Evolutionary conservation across 2,113 vertebrate species (phyloP), one percentile per base, ranked within the genome.

Genomic region (Dasyurus viverrinus): DNA sequence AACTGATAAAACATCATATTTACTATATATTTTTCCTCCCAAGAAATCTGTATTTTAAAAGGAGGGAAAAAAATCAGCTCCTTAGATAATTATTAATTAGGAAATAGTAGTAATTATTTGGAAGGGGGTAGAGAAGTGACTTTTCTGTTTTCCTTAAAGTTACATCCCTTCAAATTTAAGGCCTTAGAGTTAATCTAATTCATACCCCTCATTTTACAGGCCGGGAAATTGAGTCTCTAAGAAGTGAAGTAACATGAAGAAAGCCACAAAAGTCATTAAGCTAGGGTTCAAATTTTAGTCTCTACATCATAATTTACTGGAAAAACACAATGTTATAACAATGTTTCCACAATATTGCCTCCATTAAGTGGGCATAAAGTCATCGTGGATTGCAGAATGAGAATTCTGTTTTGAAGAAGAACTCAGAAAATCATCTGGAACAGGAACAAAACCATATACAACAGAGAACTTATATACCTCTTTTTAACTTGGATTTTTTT

Each of bases 401-500:
- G 36, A 84, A 84, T n/a, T 42, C 68, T 84, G 6, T 42, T 84
- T 4, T 30, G 5, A 42, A 84, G n/a, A 30, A 12, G 68, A 76
- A 76, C 30, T n/a, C 30, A n/a, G 60, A 46, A 92, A 53, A 91
- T 7, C 9, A 8, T 36, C 30, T 53, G 90, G 22, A 16, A 93
- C 26, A 89, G 55, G 90, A 6, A 84, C 0, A 89, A 93, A 96
- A 12, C 11, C 3, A 92, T 36, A 10, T n/a, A 52, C 68, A 60
- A 48, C 54, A 0, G 42, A 11, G n/a, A 93, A 42, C 46, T 91
- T 94, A 48, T 53, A 48, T 90, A 53, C 68, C 48, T 90, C 89
- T 91, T 47, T 42, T 84, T 53, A 92, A 89, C 5, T 84, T 90
- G 16, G 36, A 47, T 92, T 47, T 91, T 95, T 84, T 84, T 84